A percentile compares a stretch with the other conserved stretches of the same genome.
phyloP scores from a whole-genome alignment of 2,113 vertebrate genomes.

The Danionella cerebrum region DNA sequence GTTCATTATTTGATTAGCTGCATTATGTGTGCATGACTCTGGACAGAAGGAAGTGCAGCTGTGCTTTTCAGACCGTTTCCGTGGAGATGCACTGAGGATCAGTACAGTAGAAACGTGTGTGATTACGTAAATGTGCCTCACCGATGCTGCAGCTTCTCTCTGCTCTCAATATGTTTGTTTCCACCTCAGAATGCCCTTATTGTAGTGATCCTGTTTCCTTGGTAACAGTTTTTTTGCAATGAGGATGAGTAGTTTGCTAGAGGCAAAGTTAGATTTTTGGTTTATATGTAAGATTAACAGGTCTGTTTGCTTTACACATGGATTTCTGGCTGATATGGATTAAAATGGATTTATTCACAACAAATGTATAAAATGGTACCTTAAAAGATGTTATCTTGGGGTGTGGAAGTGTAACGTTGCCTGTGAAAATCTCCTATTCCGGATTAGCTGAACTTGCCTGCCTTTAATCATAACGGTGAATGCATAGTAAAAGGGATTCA shows the following conservation, averaged over 20 bases:
- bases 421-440: slow-evolving; percentile 20
- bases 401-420: slow-evolving; percentile 16
- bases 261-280: slow-evolving; percentile 51
- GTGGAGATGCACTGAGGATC: slow-evolving; percentile 43
- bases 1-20: slow-evolving; percentile 1
- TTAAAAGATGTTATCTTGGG: too few relatives aligned
- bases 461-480: slow-evolving; percentile 33
- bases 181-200: slow-evolving; percentile 58
- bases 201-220: slow-evolving; percentile 65
- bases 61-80: slow-evolving; percentile 33
- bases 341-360: slow-evolving; percentile 37
- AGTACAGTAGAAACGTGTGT: slow-evolving; percentile 56
- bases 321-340: slow-evolving; percentile 30
- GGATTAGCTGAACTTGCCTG: slow-evolving; percentile 30
- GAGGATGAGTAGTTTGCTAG: slow-evolving; percentile 61
- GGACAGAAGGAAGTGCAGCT: slow-evolving; percentile 5
- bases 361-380: too few relatives aligned
- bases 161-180: slow-evolving; percentile 47
- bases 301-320: slow-evolving; percentile 36
- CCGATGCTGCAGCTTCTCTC: slow-evolving; percentile 44
- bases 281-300: slow-evolving; percentile 55
- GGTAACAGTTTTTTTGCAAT: slow-evolving; percentile 68
- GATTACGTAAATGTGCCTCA: slow-evolving; percentile 58
- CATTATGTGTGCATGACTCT: slow-evolving; percentile 31
- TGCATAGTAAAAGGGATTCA: slow-evolving; percentile 52